A percentile compares a stretch with the other conserved stretches of the same genome.
phyloP scores from a whole-genome alignment of 1,140 invertebrate species.

The Thaumetopoea pityocampa region DNA sequence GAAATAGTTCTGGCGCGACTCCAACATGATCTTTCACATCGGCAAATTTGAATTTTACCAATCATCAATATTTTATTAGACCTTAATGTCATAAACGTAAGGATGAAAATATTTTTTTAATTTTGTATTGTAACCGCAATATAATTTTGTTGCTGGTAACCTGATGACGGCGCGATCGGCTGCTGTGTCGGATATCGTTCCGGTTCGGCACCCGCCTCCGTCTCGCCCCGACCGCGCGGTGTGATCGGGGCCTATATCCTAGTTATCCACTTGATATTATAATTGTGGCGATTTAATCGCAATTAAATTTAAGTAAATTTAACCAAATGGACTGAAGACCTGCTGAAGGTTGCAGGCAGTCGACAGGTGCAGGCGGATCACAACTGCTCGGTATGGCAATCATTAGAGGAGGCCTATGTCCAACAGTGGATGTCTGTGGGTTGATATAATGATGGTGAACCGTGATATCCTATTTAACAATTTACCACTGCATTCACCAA shows the following conservation, averaged over 20 bases:
- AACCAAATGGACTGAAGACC: too few species aligned
- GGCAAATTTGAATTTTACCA: constrained; percentile 5
- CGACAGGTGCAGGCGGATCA: too few species aligned
- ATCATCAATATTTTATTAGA: neutral
- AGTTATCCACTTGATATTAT: constrained; percentile 28
- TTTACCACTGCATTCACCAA: too few species aligned
- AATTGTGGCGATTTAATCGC: constrained; percentile 14
- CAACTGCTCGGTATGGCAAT: too few species aligned
- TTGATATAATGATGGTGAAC: too few species aligned
- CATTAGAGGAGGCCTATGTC: too few species aligned
- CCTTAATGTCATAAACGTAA: constrained; percentile 4
- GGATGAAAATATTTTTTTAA: constrained; percentile 7
- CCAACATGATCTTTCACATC: constrained; percentile 28
- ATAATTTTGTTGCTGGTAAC: constrained; percentile 31
- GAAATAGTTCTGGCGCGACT: constrained; percentile 31
- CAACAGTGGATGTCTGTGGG: too few species aligned
- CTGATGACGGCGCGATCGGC: constrained; percentile 34
- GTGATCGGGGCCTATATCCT: constrained; percentile 43
- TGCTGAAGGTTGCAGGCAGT: too few species aligned
- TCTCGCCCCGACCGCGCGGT: constrained; percentile 30
- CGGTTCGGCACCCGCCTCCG: constrained; percentile 29
- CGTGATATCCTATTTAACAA: neutral
- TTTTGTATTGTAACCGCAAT: constrained; percentile 1
- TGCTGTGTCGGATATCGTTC: constrained; percentile 48
- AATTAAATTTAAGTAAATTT: too few species aligned